These are phyloP conservation scores for Catostomus latipinnis DNA, from an alignment of 2,797 vertebrate species.

Conservation along the genomic window DNA sequence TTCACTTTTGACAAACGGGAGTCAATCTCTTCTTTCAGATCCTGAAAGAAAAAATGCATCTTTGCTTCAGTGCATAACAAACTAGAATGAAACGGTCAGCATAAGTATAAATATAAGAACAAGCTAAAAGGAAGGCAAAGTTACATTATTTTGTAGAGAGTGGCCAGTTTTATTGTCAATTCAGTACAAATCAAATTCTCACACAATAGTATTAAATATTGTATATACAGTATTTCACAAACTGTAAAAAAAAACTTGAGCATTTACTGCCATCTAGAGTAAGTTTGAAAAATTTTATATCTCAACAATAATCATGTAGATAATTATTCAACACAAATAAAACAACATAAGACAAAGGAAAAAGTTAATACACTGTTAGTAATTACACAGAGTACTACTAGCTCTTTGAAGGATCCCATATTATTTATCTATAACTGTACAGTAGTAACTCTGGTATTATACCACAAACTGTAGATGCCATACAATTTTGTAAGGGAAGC, in stretches of 20 bases:
- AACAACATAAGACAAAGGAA: too few relatives aligned
- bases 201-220: background rate
- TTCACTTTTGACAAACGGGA: conserved; percentile 86
- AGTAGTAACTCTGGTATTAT: too few relatives aligned
- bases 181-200: background rate
- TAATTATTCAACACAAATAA: background rate
- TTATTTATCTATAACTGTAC: too few relatives aligned
- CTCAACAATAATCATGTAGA: background rate
- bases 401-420: too few relatives aligned
- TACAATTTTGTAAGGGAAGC: too few relatives aligned
- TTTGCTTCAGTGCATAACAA: conserved; percentile 5
- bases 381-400: too few relatives aligned
- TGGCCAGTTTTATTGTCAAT: background rate
- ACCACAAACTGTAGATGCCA: too few relatives aligned
- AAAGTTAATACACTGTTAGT: too few relatives aligned
- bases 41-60: conserved; percentile 70
- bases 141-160: background rate
- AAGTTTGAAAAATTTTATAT: background rate
- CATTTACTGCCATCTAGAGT: background rate
- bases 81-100: background rate
- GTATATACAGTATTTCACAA: background rate
- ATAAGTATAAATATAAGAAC: background rate
- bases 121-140: background rate
- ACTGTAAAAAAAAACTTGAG: background rate
- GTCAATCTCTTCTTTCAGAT: conserved; percentile 91